These are phyloP conservation scores for Herminia tarsipennalis DNA, from an alignment of 2,888 invertebrate genomes.

Conservation along the genomic window DNA sequence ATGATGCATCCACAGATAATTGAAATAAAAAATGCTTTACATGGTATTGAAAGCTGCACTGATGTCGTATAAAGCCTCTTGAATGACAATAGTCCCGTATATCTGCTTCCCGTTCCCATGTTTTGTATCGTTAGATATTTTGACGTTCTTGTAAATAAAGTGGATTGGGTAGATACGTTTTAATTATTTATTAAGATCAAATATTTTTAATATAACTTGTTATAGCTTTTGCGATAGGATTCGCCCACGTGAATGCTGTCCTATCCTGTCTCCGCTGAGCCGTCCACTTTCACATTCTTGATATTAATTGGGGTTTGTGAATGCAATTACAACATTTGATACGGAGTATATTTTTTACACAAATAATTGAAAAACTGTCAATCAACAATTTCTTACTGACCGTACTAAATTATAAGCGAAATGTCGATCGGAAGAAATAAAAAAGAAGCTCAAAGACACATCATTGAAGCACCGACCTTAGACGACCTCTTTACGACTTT, in stretches of 20 bases:
- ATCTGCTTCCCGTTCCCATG: constrained; percentile 23
- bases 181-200: too few species aligned
- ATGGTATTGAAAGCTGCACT: constrained; percentile 29
- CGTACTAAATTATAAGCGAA: constrained; percentile 31
- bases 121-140: neutral
- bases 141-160: neutral
- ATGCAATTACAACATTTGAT: too few species aligned
- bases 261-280: too few species aligned
- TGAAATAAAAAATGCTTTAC: constrained; percentile 26
- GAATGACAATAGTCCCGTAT: constrained; percentile 39
- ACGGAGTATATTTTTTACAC: too few species aligned
- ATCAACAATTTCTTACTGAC: constrained; percentile 17
- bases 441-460: constrained; percentile 56
- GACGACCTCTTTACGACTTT: constrained; percentile 74
- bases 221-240: too few species aligned
- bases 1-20: constrained; percentile 21
- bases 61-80: constrained; percentile 27
- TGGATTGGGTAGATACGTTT: too few species aligned
- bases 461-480: constrained; percentile 59
- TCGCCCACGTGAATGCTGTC: too few species aligned
- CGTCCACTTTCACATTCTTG: too few species aligned
- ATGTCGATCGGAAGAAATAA: constrained; percentile 52
- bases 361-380: too few species aligned
- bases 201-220: too few species aligned
- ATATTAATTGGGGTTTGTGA: too few species aligned